Evolutionary conservation across 2,113 vertebrate species (phyloP).

Genomic region (Erinaceus europaeus): DNA sequence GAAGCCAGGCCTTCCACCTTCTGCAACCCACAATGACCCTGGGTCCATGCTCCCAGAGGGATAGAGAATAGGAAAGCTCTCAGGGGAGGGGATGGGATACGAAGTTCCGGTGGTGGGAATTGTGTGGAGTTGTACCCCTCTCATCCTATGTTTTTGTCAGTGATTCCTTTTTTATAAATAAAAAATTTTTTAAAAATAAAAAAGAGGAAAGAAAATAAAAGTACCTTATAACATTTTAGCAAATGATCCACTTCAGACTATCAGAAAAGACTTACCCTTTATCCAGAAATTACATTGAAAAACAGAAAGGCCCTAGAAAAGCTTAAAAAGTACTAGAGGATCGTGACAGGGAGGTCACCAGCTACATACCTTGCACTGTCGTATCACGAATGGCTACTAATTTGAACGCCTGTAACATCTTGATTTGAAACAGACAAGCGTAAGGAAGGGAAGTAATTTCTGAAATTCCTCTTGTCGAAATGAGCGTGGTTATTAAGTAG

Average conservation of each 20-base stretch:
- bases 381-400: not conserved
- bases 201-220: no score
- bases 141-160: no score
- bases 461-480: not conserved
- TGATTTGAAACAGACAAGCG: not conserved
- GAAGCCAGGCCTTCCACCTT: no score
- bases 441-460: not conserved
- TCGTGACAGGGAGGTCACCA: not conserved
- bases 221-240: no score
- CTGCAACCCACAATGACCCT: no score
- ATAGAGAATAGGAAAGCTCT: no score
- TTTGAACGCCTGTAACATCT: not conserved
- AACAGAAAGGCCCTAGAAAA: slow-evolving; percentile 9
- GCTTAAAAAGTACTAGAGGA: not conserved
- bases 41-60: no score
- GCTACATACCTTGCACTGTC: not conserved
- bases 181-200: no score
- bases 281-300: not conserved
- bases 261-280: not conserved
- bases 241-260: not conserved
- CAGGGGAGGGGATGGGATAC: no score
- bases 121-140: no score
- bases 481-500: not conserved
- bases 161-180: no score
- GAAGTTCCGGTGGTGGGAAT: no score